Evolutionary conservation across 2,888 invertebrate species (phyloP), one percentile per base, ranked within the genome.

Genomic region (Pterostichus niger): DNA sequence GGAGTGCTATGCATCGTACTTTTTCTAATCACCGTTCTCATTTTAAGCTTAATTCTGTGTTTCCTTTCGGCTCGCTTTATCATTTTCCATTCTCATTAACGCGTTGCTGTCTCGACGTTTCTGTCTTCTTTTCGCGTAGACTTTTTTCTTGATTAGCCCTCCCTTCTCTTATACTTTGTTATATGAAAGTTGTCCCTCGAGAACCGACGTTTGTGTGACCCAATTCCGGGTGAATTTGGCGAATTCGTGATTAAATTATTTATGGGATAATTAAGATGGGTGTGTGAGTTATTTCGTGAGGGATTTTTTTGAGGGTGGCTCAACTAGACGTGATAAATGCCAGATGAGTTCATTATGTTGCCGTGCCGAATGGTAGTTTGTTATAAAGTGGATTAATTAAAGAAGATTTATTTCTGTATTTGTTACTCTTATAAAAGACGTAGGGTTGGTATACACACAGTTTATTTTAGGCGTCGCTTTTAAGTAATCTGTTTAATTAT

Each of bases 11-110:
- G 46, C 76, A 80, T 80, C 56, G 56, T 7, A 35, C 54, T 76
- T 83, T 83, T 83, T 83, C 77, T 83, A 83, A 83, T 83, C 77
- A 83, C 77, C 35, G 54, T 13, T 68, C 52, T 35, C 52, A 64
- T 83, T 83, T 83, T 77, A 76, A 83, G 77, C 77, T 77, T 83
- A 77, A 77, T 83, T 83, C 52, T 83, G 68, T 68, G 77, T 83
- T 83, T 76, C 82, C 71, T 75, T 82, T 82, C 46, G 75, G 75
- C 75, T 56, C 81, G 82, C 82, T 82, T 76, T 75, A 82, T 82
- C 82, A 82, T 82, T 82, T 82, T 82, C 82, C 82, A 82, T 81
- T 81, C 81, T 81, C 71, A 80, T 80, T 80, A 80, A 33, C 68
- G 68, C 77, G 35, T 1, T 61, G 44, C 49, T 40, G 68, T 73